These are phyloP conservation scores for Thyatira batis DNA, from an alignment of 2,888 invertebrate species.

Conservation along the genomic window DNA sequence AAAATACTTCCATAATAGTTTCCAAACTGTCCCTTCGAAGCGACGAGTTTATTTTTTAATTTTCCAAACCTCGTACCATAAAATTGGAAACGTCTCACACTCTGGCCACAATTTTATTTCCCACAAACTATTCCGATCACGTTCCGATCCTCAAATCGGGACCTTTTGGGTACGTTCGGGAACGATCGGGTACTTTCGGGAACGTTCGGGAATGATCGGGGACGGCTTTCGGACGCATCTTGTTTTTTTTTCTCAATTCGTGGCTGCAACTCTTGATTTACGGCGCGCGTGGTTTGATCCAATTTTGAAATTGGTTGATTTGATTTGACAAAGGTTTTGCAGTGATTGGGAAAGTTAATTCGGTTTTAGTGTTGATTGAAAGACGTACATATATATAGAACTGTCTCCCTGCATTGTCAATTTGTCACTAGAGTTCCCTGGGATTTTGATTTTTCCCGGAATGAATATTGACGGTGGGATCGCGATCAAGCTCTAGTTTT, in stretches of 20 bases:
- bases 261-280: slow-evolving; percentile 30
- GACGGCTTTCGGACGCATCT: background rate
- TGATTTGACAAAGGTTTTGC: background rate
- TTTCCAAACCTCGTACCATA: slow-evolving; percentile 47
- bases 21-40: slow-evolving; percentile 8
- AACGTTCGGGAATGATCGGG: background rate
- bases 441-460: too few species aligned
- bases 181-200: slow-evolving; percentile 16
- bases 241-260: background rate
- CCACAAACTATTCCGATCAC: slow-evolving; percentile 42
- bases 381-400: too few species aligned
- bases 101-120: slow-evolving; percentile 41
- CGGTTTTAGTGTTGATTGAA: background rate
- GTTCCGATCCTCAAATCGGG: slow-evolving; percentile 41
- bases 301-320: background rate
- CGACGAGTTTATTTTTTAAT: slow-evolving; percentile 32
- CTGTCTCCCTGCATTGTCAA: too few species aligned
- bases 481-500: too few species aligned
- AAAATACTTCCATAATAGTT: slow-evolving; percentile 4
- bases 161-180: background rate
- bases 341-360: background rate
- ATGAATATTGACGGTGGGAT: too few species aligned
- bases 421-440: too few species aligned
- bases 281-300: slow-evolving; percentile 18
- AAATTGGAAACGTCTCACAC: slow-evolving; percentile 42